These are phyloP conservation scores for Lamellibrachia satsuma DNA, from an alignment of 2,888 invertebrate species.

Conservation along the genomic window DNA sequence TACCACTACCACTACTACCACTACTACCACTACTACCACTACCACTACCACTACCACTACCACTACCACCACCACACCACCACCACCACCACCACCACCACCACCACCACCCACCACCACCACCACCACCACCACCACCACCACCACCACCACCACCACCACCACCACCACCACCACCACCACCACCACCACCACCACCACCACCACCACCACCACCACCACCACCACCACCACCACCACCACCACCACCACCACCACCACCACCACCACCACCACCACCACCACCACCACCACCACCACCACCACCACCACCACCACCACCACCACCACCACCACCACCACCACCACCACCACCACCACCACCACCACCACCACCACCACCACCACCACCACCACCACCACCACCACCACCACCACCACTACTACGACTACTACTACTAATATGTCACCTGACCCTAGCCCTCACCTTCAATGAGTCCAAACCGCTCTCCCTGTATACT, in stretches of 20 bases:
- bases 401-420: conserved; percentile 31
- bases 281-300: conserved; percentile 14
- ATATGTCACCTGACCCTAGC: neutral
- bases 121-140: conserved; percentile 30
- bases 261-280: conserved; percentile 14
- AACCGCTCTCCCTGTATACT: neutral
- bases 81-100: conserved; percentile 28
- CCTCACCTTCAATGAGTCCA: neutral
- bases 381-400: conserved; percentile 27
- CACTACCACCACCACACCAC: conserved; percentile 20
- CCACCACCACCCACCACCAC: conserved; percentile 29
- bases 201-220: neutral
- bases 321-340: conserved; percentile 30
- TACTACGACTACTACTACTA: conserved; percentile 31
- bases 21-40: conserved; percentile 26
- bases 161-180: conserved; percentile 30
- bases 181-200: conserved; percentile 28
- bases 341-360: conserved; percentile 32
- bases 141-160: conserved; percentile 27
- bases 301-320: conserved; percentile 21
- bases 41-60: neutral
- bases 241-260: neutral
- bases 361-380: conserved; percentile 29
- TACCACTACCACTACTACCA: conserved; percentile 29
- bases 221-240: neutral